Conservation (phyloP, 2,888 invertebrate genomes). For the Carpatolechia fugitivella region DNA sequence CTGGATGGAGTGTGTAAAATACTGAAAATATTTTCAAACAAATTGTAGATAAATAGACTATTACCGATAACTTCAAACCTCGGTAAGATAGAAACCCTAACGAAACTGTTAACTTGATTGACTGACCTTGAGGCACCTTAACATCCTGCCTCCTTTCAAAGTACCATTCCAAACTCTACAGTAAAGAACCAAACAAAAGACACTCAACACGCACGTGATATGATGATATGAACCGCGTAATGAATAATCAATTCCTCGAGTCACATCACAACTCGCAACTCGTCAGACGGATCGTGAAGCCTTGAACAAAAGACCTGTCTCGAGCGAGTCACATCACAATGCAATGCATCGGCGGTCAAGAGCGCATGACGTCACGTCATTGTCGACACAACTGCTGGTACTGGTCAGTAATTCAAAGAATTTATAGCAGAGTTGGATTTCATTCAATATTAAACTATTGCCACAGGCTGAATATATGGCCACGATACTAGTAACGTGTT, state of each 20-base stretch:
- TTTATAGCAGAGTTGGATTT: neutral
- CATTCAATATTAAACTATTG: no score
- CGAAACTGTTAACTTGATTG: neutral
- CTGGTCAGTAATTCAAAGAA: neutral
- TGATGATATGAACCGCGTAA: neutral
- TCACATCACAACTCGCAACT: neutral
- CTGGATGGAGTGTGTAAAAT: no score
- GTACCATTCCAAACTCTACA: no score
- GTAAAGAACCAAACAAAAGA: neutral
- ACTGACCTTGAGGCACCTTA: neutral
- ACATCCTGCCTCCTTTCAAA: neutral
- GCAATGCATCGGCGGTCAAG: conserved; percentile 8
- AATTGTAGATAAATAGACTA: no score
- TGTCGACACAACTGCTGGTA: neutral
- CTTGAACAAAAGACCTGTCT: conserved; percentile 13
- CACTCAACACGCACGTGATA: neutral
- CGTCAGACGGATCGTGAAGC: neutral
- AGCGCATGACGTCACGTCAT: conserved; percentile 12
- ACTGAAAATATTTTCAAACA: no score
- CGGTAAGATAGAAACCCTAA: no score
- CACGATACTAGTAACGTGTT: no score
- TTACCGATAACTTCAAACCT: no score
- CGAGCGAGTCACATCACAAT: conserved; percentile 1
- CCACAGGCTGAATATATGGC: no score
- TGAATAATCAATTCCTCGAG: conserved; percentile 4